Conservation (phyloP, 2,888 invertebrate species). For the Volucella bombylans region DNA sequence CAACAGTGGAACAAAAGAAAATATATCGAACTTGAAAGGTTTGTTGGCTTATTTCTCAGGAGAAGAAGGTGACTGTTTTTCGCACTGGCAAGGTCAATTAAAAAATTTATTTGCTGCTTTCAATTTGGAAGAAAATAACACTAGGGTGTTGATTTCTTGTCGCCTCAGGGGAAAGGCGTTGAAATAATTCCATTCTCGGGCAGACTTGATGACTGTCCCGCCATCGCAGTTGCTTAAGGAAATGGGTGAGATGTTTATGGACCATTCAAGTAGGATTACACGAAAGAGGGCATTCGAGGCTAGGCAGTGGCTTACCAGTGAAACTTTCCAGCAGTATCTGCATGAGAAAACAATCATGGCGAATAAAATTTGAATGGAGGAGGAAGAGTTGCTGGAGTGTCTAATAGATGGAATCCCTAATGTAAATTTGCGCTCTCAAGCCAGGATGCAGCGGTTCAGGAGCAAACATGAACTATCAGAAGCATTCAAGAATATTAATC, state of each 20-base stretch:
- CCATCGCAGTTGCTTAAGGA: background rate
- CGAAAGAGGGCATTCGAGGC: background rate
- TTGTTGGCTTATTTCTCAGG: too few species aligned
- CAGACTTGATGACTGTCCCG: constrained; percentile 1
- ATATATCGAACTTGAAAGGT: background rate
- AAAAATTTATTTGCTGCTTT: too few species aligned
- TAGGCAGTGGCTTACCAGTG: constrained; percentile 6
- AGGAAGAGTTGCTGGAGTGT: constrained; percentile 22
- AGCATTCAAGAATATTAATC: constrained; percentile 18
- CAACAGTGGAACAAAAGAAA: background rate
- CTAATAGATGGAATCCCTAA: constrained; percentile 18
- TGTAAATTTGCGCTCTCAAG: constrained; percentile 19
- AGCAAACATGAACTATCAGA: constrained; percentile 1
- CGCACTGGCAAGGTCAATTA: too few species aligned
- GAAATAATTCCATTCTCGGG: background rate
- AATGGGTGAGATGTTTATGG: constrained; percentile 2
- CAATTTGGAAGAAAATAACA: too few species aligned
- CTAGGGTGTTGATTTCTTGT: too few species aligned
- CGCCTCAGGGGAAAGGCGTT: too few species aligned
- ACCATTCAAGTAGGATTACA: constrained; percentile 1
- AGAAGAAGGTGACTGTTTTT: too few species aligned
- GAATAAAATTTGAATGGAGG: constrained; percentile 23
- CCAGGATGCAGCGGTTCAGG: constrained; percentile 29
- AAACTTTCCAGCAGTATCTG: constrained; percentile 11
- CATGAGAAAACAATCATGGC: background rate